Evolutionary conservation across 2,113 vertebrate genomes (phyloP).

Genomic region (Oenanthe melanoleuca): DNA sequence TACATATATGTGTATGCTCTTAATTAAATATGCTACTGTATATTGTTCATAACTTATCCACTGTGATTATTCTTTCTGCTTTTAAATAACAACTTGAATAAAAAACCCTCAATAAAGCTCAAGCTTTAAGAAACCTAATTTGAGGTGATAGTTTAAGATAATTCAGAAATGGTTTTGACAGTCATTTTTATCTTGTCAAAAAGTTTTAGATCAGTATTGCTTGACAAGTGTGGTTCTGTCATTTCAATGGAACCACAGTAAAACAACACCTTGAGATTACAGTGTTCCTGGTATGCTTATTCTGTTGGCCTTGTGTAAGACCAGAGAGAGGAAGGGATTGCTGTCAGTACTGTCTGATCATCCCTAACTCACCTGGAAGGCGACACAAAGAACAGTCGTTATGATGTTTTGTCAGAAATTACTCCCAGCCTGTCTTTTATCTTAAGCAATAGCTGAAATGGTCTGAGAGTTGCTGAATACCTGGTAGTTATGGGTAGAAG

Average conservation of each 20-base stretch:
- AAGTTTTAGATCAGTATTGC: background rate
- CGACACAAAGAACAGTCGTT: background rate
- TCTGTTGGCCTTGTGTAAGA: background rate
- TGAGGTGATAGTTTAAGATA: background rate
- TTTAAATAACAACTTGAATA: background rate
- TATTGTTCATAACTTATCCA: background rate
- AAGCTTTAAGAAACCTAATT: background rate
- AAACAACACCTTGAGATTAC: background rate
- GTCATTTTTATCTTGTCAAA: background rate
- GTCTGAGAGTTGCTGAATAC: background rate
- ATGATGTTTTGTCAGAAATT: background rate
- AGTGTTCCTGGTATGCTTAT: background rate
- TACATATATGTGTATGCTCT: background rate
- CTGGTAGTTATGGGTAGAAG: background rate
- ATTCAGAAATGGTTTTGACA: background rate
- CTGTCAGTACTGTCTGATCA: background rate
- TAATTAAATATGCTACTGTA: background rate
- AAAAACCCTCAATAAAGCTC: background rate
- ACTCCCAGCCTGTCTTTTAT: background rate
- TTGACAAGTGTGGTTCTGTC: background rate
- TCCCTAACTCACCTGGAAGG: background rate
- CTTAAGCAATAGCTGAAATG: background rate
- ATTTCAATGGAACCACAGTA: background rate
- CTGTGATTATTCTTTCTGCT: background rate
- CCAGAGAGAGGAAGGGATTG: background rate